A percentile compares a stretch with the other conserved stretches of the same genome.
phyloP scores from a whole-genome alignment of 2,113 vertebrate species.

The Pygathrix nemaeus region DNA sequence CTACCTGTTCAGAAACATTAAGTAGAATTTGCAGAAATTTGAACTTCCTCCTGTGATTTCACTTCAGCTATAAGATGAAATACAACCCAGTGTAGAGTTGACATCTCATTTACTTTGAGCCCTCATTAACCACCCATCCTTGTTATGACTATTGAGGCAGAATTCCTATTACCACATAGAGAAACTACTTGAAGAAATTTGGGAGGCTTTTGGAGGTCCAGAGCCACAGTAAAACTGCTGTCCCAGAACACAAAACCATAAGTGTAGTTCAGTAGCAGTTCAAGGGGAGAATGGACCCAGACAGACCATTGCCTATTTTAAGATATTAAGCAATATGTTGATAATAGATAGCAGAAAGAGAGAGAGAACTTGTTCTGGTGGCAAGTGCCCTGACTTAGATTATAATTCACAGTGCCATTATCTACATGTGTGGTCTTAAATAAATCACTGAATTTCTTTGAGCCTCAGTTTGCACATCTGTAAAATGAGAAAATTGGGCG shows the following conservation, averaged over 20 bases:
- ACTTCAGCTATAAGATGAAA: not conserved
- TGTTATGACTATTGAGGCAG: not conserved
- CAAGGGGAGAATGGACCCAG: not conserved
- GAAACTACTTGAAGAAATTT: not conserved
- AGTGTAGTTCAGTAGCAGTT: not conserved
- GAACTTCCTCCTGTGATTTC: conserved; percentile 31
- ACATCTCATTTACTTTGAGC: not conserved
- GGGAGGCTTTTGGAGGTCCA: not conserved
- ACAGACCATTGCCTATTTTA: not conserved
- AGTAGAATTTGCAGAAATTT: not conserved
- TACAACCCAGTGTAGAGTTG: not conserved
- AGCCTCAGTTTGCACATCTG: not conserved
- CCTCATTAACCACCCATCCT: not conserved
- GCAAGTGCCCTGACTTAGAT: not conserved
- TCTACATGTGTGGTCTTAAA: not conserved
- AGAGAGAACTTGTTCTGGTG: not conserved
- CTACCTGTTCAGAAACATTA: not conserved
- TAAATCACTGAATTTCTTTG: not conserved
- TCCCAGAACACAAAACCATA: not conserved
- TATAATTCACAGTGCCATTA: not conserved
- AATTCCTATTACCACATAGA: not conserved
- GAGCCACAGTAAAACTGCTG: not conserved
- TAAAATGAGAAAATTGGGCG: not conserved
- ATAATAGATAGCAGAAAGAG: not conserved
- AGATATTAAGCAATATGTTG: not conserved